Base-by-base conservation (phyloP, 2,797 vertebrate genomes). In the Graptemys geographica region DNA sequence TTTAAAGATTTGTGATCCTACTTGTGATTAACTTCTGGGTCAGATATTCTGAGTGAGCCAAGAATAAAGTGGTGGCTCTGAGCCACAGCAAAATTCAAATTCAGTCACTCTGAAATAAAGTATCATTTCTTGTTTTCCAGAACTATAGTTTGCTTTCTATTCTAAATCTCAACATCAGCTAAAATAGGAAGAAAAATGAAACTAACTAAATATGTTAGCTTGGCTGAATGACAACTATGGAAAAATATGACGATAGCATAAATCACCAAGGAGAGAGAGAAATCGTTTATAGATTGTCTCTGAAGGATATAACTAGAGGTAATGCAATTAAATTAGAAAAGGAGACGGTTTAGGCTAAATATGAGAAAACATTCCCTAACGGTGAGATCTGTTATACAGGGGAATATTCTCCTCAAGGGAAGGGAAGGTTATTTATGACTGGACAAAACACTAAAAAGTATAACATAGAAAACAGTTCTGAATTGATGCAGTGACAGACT, bases 351-450 rank as follows among this genome's bases (percentile, higher is more conserved):
- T 16, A 89, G 47, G 41, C 41, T 57, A 33, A 88, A 49, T 21
- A 7, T 28, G 2, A 94, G 27, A 92, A 90, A 93, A 78, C 31
- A 55, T 21, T 51, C 84, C 37, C 55, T 87, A 80, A 84, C 13
- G 81, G 84, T 31, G 91, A 88, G 47, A 85, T 53, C 81, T 18
- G 23, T n/a, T 25, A 90, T 37, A 37, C 79, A 69, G 25, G 44
- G 74, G 47, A 80, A 72, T 52, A 15, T 65, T 72, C 88, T 93
- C 82, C 52, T 28, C 23, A 37, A 23, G 15, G 80, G 62, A 72
- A 37, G 15, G 4, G 2, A 90, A 91, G 13, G 18, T 82, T 87
- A 90, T 85, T 90, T 86, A 72, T 85, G 19, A 83, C 23, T 86
- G 28, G 56, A 92, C 55, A 82, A 92, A 95, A 81, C 27, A 90